Evolutionary conservation across 2,113 vertebrate species (phyloP), one percentile per base, ranked within the genome.

Genomic region (Uria aalge): DNA sequence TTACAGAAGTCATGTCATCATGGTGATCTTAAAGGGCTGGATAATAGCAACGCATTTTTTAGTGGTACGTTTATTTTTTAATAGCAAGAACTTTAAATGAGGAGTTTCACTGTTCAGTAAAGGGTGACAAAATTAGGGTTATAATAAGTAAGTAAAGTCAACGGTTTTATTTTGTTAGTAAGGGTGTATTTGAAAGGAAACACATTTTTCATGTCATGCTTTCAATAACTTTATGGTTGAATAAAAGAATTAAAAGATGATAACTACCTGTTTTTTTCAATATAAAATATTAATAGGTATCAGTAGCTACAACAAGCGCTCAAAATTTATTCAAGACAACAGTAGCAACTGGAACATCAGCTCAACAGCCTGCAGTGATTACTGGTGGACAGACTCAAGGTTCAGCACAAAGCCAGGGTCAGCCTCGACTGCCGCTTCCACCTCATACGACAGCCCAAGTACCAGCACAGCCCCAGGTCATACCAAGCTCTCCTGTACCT

Each of bases 301-400:
- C 94, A 40, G 78, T 94, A 87, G 88, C 90, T 79, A 85, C 94
- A 2, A 96, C 94, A 0, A 88, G 26, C 0, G 23, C 89, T 92
- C 96, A 47, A 15, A 96, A 55, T 38, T 45, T 96, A 22, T 91
- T 95, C 87, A 97, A 97, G 95, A 96, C 96, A 3, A 92, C 98
- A 4, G 96, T 90, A 11, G 97, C 96, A 13, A 69, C 90, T n/a
- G 98, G 98, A 97, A 96, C 95, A 83, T 90, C 98, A 96, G 85
- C 96, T 96, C 98, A 98, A 72, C 97, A 98, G 76, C 87, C 98
- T 26, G 95, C 97, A 53, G 97, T 98, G 67, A 62, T 98, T 47
- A 22, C 95, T 19, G 88, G 77, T 8, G 97, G 85, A 1, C 97
- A 97, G 60, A 95, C 64, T 40, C 92, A 90, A 87, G 92, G 97